Conservation (phyloP, 92 coral and sea anemone species). For the Montipora capitata region DNA sequence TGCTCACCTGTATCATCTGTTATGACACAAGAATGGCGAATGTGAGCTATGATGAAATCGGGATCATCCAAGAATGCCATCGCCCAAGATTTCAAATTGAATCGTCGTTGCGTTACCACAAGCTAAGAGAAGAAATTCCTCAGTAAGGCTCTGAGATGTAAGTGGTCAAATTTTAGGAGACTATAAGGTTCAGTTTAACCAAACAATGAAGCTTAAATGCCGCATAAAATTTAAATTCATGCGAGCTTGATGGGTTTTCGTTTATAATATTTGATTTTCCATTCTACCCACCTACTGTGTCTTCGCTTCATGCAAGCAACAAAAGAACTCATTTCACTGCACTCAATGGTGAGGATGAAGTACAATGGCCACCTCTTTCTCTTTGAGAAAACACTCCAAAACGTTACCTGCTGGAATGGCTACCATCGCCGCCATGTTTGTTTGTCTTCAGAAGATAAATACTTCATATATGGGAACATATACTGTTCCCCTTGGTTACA, state of each 20-base stretch:
- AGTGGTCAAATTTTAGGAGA: too few relatives aligned
- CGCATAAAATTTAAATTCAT: too few relatives aligned
- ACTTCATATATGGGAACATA: neutral
- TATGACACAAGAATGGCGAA: slow-evolving; percentile 96
- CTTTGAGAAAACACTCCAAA: neutral
- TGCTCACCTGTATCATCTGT: slow-evolving; percentile 96
- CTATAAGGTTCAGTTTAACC: too few relatives aligned
- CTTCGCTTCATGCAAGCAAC: neutral
- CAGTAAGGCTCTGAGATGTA: too few relatives aligned
- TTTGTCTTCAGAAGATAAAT: neutral
- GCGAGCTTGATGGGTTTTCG: too few relatives aligned
- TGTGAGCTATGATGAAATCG: slow-evolving; percentile 91
- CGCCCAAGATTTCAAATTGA: too few relatives aligned
- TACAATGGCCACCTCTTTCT: neutral
- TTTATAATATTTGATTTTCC: too few relatives aligned
- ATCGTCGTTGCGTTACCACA: too few relatives aligned
- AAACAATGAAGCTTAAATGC: too few relatives aligned
- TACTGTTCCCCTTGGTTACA: neutral
- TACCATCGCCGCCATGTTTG: slow-evolving; percentile 20
- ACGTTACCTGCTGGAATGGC: neutral
- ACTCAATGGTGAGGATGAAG: neutral
- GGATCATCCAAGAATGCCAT: slow-evolving; percentile 96
- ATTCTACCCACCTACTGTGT: neutral
- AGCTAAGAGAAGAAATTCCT: too few relatives aligned
- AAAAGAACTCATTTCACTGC: neutral